Evolutionary conservation across 1,140 invertebrate species (phyloP).

Genomic region (Drosophila eugracilis): DNA sequence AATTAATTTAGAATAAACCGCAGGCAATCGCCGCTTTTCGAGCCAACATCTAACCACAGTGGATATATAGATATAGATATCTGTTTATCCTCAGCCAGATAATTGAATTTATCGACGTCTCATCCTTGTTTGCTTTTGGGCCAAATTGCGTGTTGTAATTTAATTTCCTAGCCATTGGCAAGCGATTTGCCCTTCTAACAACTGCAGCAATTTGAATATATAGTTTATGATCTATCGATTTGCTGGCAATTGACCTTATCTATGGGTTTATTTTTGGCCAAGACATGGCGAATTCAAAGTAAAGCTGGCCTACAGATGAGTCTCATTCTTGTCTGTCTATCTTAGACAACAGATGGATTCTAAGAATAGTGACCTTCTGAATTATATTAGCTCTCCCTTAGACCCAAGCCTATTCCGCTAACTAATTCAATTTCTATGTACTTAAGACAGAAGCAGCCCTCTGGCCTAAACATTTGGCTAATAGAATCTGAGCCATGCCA

Average conservation of each 20-base stretch:
- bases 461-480: constrained; percentile 3
- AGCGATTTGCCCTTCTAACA: neutral
- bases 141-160: constrained; percentile 71
- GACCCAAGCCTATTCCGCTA: constrained; percentile 2
- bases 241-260: neutral
- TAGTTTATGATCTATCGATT: constrained; percentile 15
- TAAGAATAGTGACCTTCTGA: neutral
- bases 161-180: constrained; percentile 50
- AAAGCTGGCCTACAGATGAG: constrained; percentile 15
- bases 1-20: constrained; percentile 72
- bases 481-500: neutral
- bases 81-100: constrained; percentile 41
- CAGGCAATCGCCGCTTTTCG: constrained; percentile 55
- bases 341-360: constrained; percentile 12
- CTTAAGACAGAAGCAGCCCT: constrained; percentile 27
- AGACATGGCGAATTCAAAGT: constrained; percentile 54
- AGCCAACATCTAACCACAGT: constrained; percentile 16
- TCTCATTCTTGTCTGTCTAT: neutral
- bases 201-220: constrained; percentile 20
- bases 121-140: constrained; percentile 21
- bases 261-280: constrained; percentile 21
- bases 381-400: neutral
- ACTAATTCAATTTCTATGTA: constrained; percentile 72
- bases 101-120: constrained; percentile 68
- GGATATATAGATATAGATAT: no score